Conservation (phyloP, 2,888 invertebrate genomes). For the Dasypogon diadema region DNA sequence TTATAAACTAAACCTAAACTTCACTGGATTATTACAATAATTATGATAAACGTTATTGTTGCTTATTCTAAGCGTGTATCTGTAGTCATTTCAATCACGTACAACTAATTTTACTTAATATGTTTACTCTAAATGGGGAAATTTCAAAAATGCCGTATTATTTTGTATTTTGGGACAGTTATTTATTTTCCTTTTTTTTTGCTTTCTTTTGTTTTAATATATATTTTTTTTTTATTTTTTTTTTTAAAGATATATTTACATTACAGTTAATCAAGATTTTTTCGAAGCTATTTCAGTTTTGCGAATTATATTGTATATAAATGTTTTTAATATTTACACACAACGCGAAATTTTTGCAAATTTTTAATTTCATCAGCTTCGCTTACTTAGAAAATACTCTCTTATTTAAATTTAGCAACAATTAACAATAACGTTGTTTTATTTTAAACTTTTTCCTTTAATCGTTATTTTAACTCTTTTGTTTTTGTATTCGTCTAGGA, state of each 20-base stretch:
- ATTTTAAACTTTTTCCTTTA: not conserved
- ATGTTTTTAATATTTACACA: not conserved
- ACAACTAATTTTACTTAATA: too few relatives aligned
- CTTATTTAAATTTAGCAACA: constrained; percentile 25
- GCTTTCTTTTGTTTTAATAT: not conserved
- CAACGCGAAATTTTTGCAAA: not conserved
- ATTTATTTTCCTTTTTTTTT: not conserved
- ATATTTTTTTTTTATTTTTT: not conserved
- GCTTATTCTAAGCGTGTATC: not conserved
- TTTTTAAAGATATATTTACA: not conserved
- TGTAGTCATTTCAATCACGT: too few relatives aligned
- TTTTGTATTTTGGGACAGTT: not conserved
- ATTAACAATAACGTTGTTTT: constrained; percentile 31
- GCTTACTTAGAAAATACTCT: not conserved
- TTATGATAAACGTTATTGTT: not conserved
- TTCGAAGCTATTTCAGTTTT: too few relatives aligned
- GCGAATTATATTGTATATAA: not conserved
- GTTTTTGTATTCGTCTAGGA: not conserved
- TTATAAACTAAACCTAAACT: not conserved
- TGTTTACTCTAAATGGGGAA: not conserved
- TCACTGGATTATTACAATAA: not conserved
- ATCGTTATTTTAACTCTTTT: not conserved
- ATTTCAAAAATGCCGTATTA: not conserved
- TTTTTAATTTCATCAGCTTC: not conserved
- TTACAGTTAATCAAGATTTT: too few relatives aligned